phyloP scores from a whole-genome alignment of 1,140 invertebrate genomes.

The Macrotrachela quadricornifera region DNA sequence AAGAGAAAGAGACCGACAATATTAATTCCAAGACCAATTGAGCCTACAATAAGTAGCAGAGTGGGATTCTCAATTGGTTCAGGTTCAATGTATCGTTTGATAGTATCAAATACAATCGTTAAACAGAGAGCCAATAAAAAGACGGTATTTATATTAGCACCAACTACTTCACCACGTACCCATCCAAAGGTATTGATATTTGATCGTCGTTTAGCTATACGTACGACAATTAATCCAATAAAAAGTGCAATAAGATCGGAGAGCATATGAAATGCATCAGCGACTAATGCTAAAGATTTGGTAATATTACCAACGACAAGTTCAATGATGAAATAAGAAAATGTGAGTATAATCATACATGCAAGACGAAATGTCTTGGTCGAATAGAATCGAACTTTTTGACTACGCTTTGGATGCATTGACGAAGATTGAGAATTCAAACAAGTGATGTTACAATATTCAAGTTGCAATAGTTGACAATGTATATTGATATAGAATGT shows the following conservation, averaged over 20 bases:
- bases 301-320: slow-evolving; percentile 35
- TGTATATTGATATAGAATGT: too few species aligned
- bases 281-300: slow-evolving; percentile 36
- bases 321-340: slow-evolving; percentile 34
- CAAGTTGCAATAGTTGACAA: too few species aligned
- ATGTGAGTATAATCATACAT: slow-evolving; percentile 34
- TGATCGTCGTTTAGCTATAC: slow-evolving; percentile 19
- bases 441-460: too few species aligned
- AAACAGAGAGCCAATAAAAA: slow-evolving; percentile 38
- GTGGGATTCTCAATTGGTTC: slow-evolving; percentile 46
- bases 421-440: too few species aligned
- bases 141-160: slow-evolving; percentile 37
- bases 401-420: too few species aligned
- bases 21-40: slow-evolving; percentile 33
- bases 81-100: slow-evolving; percentile 21
- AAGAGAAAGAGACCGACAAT: slow-evolving; percentile 35
- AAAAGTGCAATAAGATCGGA: slow-evolving; percentile 36
- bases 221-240: slow-evolving; percentile 28
- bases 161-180: slow-evolving; percentile 37
- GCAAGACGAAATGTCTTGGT: too few species aligned
- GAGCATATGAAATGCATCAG: slow-evolving; percentile 39
- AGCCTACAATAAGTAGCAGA: slow-evolving; percentile 34
- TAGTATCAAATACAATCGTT: slow-evolving; percentile 35
- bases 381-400: too few species aligned
- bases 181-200: slow-evolving; percentile 16